Evolutionary conservation across 2,888 invertebrate species (phyloP), one percentile per base, ranked within the genome.

Genomic region (Xestia xanthographa): DNA sequence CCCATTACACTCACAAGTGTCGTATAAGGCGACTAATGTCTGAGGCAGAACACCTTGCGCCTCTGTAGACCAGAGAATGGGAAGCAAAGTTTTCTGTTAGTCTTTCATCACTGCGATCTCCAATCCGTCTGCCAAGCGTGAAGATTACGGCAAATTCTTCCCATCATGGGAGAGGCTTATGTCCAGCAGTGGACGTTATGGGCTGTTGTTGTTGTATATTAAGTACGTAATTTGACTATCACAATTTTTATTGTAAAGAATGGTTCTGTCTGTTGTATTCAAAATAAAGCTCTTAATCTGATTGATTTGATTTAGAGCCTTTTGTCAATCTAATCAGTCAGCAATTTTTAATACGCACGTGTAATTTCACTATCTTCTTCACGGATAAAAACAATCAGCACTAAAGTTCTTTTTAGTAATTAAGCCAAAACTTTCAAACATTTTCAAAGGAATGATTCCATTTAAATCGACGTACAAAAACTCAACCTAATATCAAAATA

Each of bases 401-500:
- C 8, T 17, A 17, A 29, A 58, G 3, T 17, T 8, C 8, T 22
- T 50, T 48, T 48, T 20, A 5, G 48, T 6, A 48, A 48, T 20
- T 6, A 17, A 48, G 2, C 20, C 20, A 20, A 20, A 17, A 45
- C 45, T 48, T 43, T 43, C 29, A 5, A 17, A 17, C 45, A 22
- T 9, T 50, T 9, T 4, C 9, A 22, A 8, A 50, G 22, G 3
- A 22, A 22, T 9, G 1, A 34, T 41, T 17, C 17, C 2, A 8
- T 17, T 17, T 17, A 29, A 58, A 48, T 20, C 17, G 20, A 20
- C 29, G 29, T 9, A 29, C 0, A 56, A 29, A 45, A 71, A 17
- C 2, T 38, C 2, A 22, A 26, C 17, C 20, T 48, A 5, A 34
- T 50, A 50, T 66, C 5, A 66, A 65, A 78, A 63, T 72, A 72